Evolutionary conservation across 2,113 vertebrate genomes (phyloP).

Genomic region (Coptodon rendalli): DNA sequence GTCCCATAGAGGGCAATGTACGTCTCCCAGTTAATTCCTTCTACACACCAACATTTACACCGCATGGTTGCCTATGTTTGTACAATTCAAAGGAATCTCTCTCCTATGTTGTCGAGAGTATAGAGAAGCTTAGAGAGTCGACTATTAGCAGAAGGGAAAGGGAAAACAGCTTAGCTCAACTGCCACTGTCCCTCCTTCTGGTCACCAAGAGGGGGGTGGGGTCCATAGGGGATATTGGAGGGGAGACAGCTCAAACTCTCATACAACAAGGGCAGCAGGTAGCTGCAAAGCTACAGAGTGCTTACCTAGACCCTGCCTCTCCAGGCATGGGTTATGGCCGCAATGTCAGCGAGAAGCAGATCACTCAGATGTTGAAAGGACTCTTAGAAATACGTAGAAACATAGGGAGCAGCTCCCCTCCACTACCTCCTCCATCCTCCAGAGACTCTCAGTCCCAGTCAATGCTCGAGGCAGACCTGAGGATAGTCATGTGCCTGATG

Average conservation of each 20-base stretch:
- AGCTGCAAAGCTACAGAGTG: conserved; percentile 84
- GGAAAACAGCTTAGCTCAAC: conserved; percentile 78
- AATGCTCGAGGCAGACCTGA: conserved; percentile 77
- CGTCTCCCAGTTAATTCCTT: conserved; percentile 94
- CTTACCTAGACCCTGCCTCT: conserved; percentile 85
- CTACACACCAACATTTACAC: conserved; percentile 90
- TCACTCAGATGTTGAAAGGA: conserved; percentile 84
- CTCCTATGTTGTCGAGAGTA: conserved; percentile 90
- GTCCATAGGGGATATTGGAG: conserved; percentile 79
- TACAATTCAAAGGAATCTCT: conserved; percentile 97
- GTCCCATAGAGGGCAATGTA: conserved; percentile 95
- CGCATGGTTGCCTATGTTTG: conserved; percentile 93
- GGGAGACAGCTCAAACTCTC: conserved; percentile 89
- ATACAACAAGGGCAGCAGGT: conserved; percentile 90
- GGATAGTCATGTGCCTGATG: conserved; percentile 91
- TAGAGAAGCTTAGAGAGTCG: conserved; percentile 88
- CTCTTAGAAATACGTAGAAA: conserved; percentile 84
- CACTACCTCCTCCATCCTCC: conserved; percentile 65
- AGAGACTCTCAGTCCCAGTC: conserved; percentile 77
- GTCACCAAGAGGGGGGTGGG: conserved; percentile 88
- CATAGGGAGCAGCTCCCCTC: conserved; percentile 70
- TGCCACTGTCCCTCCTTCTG: conserved; percentile 82
- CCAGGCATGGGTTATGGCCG: conserved; percentile 86
- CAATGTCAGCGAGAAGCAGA: conserved; percentile 88
- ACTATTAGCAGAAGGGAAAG: conserved; percentile 80